Conservation (phyloP, 2,888 invertebrate species). For the Mythimna lalbum region DNA sequence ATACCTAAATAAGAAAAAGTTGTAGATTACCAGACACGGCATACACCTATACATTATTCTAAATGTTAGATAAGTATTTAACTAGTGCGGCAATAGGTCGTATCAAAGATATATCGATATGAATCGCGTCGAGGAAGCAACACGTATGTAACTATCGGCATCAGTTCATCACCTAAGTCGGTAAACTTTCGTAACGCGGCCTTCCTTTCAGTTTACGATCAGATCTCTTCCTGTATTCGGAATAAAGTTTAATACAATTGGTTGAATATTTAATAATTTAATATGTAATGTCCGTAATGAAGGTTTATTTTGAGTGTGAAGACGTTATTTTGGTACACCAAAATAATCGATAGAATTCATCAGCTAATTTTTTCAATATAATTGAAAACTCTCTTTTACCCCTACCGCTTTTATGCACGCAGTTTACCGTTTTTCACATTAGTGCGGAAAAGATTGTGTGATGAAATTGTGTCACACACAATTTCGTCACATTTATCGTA, state of each 20-base stretch:
- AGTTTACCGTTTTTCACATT: too few species aligned
- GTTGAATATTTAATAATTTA: background rate
- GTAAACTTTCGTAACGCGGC: conserved; percentile 53
- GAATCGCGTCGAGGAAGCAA: conserved; percentile 24
- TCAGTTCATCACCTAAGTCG: conserved; percentile 54
- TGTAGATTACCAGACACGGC: too few species aligned
- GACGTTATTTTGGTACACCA: too few species aligned
- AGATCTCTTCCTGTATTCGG: conserved; percentile 53
- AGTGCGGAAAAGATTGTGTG: too few species aligned
- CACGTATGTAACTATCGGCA: conserved; percentile 28
- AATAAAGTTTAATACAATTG: conserved; percentile 36
- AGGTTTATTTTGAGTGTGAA: background rate
- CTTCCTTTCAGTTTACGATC: conserved; percentile 51
- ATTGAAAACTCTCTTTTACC: too few species aligned
- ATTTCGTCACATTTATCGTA: too few species aligned
- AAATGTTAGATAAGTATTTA: conserved; percentile 7
- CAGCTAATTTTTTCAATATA: background rate
- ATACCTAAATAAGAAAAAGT: too few species aligned
- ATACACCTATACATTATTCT: background rate
- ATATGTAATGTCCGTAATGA: background rate
- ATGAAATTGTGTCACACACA: too few species aligned
- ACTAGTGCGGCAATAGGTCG: conserved; percentile 16
- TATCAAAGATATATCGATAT: conserved; percentile 27
- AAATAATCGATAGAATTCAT: background rate
- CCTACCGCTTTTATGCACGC: too few species aligned